A percentile compares a stretch with the other conserved stretches of the same genome.
These are phyloP conservation scores for Apotomis turbidana DNA, from an alignment of 2,888 invertebrate species.

Conservation along the genomic window DNA sequence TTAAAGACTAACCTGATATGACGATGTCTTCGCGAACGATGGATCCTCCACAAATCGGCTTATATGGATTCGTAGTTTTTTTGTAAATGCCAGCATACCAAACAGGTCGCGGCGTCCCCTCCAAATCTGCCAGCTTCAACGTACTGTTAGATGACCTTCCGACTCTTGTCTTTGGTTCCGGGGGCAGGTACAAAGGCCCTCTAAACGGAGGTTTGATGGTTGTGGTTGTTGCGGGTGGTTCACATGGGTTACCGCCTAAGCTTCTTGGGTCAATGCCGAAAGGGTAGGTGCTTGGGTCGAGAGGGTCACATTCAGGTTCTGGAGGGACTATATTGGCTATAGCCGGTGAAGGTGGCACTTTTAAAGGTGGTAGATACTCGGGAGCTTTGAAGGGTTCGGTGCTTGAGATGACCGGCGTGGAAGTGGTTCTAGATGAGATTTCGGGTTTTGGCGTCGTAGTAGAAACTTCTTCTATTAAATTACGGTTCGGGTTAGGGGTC, in stretches of 20 bases:
- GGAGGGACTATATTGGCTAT: not conserved
- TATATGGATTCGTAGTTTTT: slow-evolving; percentile 5
- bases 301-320: slow-evolving; percentile 8
- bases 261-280: not conserved
- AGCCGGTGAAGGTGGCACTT: not conserved
- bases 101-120: slow-evolving; percentile 9
- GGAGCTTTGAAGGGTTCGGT: not conserved
- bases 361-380: not conserved
- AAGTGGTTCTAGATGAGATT: not conserved
- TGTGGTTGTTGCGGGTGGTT: not conserved
- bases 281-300: slow-evolving; percentile 4
- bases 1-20: slow-evolving; percentile 7
- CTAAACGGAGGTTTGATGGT: not conserved
- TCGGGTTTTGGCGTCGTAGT: not conserved
- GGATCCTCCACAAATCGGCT: slow-evolving; percentile 18
- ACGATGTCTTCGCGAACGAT: slow-evolving; percentile 5
- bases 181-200: not conserved
- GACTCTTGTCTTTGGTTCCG: not conserved
- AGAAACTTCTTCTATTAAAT: not conserved
- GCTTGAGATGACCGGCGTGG: not conserved
- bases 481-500: not conserved
- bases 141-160: not conserved
- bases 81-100: slow-evolving; percentile 22
- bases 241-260: not conserved
- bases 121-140: not conserved